Evolutionary conservation across 2,888 invertebrate genomes (phyloP), one percentile per base, ranked within the genome.

Genomic region (Mycalesis mineus): DNA sequence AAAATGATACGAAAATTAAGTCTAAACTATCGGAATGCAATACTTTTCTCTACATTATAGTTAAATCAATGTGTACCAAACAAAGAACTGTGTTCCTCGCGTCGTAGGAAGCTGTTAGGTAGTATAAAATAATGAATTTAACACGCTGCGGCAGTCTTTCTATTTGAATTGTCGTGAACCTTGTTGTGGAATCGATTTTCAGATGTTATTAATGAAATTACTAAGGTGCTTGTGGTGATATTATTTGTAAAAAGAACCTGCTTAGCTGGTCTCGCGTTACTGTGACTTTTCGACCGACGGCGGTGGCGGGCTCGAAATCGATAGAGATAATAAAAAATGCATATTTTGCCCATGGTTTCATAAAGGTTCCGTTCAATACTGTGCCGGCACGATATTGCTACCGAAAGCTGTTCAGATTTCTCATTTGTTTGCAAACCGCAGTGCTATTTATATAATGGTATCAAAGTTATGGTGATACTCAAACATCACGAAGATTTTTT

Each of bases 201-300:
- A 86, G 84, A 81, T 87, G 87, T 87, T 88, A 88, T 88, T 88
- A 88, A 86, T 88, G 85, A 88, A 88, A 88, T 88, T 84, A 87
- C 80, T 71, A 77, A 84, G 80, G 84, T 86, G 84, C 80, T 85
- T 74, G 81, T 75, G 78, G 80, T 86, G 80, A 82, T 84, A 81
- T 78, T 78, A 74, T 78, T 56, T 75, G 74, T 72, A 69, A 74
- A 74, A 70, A 72, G 73, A 80, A 78, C 75, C 74, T 69, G 77
- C 75, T 78, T 62, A 65, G 63, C 67, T 72, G 65, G 65, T 73
- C 70, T 72, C 68, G 66, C 62, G 68, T 74, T 72, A 74, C 71
- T 64, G 70, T 69, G 65, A 63, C 69, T 68, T 67, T 61, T 65
- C 63, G 68, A 66, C 65, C 64, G 67, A 67, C 59, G 63, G 54